Conservation (phyloP, 2,888 invertebrate species). For the Erebia ligea region DNA sequence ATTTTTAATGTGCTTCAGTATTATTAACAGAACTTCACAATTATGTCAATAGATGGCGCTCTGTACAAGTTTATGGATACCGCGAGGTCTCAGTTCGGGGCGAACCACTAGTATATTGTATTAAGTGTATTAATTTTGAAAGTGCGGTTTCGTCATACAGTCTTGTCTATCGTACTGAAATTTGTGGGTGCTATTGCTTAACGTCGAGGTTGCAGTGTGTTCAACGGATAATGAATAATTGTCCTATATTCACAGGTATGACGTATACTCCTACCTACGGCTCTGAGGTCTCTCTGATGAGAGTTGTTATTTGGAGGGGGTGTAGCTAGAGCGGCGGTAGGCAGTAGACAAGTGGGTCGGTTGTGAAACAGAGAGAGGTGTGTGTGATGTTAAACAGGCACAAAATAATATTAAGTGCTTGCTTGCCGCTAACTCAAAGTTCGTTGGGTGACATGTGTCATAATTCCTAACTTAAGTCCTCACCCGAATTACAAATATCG, state of each 20-base stretch:
- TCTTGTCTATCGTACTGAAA: conserved; percentile 46
- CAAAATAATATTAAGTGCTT: neutral
- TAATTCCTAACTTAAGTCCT: neutral
- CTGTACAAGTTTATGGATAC: no score
- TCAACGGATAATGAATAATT: conserved; percentile 21
- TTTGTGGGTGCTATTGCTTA: conserved; percentile 46
- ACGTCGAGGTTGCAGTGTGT: conserved; percentile 34
- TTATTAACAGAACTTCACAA: no score
- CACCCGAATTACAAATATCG: no score
- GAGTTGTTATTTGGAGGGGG: conserved; percentile 39
- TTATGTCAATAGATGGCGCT: no score
- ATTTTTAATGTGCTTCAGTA: no score
- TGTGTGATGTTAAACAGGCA: conserved; percentile 34
- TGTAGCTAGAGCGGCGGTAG: conserved; percentile 26
- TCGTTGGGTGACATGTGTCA: conserved; percentile 1
- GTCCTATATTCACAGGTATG: conserved; percentile 30
- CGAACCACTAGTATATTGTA: conserved; percentile 26
- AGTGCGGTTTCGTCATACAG: conserved; percentile 44
- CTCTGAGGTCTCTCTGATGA: conserved; percentile 23
- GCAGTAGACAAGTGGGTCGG: conserved; percentile 55
- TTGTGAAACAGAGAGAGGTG: conserved; percentile 63
- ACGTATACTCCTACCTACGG: conserved; percentile 26
- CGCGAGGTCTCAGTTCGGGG: no score
- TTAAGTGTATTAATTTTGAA: conserved; percentile 48
- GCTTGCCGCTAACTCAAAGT: conserved; percentile 2